Base-by-base conservation (phyloP, 2,888 invertebrate genomes). In the Melipona bicolor region DNA sequence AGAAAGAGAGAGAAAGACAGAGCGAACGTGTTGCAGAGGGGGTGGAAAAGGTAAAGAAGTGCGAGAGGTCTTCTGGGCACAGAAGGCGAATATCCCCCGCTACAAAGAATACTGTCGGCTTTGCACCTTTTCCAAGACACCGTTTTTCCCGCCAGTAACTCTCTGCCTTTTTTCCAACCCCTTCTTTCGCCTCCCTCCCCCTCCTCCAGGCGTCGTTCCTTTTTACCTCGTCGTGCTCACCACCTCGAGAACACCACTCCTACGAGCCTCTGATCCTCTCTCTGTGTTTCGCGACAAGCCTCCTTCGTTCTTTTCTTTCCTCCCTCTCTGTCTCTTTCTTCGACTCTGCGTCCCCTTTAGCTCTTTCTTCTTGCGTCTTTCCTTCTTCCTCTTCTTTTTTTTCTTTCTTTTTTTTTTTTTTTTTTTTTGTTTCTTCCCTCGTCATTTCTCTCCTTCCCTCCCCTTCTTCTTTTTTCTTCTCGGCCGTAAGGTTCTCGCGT, bases 21-120 rank as follows among this genome's bases (percentile, higher is more conserved):
- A 21, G 43, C 21, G 71, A 72, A 56, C 72, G 68, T 13, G 75
- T 68, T 36, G 36, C 36, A 72, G 9, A 43, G 74, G 52, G 78
- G 61, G 50, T 59, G 61, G n/a, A 82, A 84, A 87, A 88, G 88
- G 87, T 89, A 92, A 92, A 92, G 91, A 91, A 92, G 92, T 90
- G 91, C 91, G 89, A 92, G 91, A 92, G 92, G 92, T 91, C 91
- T 92, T 32, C 32, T 91, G 89, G 90, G 87, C 88, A 88, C 88
- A 89, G 87, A 91, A 90, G 92, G 91, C 91, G 91, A 90, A 91
- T 92, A 90, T 89, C 83, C 92, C 90, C 90, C 90, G 92, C 91
- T 91, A 93, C 93, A 94, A 94, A 94, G 94, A 94, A 94, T 93
- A 93, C 92, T 94, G 93, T 94, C 94, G 93, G 94, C 94, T 94